Evolutionary conservation across 2,113 vertebrate genomes (phyloP).

Genomic region (Malurus elegans): DNA sequence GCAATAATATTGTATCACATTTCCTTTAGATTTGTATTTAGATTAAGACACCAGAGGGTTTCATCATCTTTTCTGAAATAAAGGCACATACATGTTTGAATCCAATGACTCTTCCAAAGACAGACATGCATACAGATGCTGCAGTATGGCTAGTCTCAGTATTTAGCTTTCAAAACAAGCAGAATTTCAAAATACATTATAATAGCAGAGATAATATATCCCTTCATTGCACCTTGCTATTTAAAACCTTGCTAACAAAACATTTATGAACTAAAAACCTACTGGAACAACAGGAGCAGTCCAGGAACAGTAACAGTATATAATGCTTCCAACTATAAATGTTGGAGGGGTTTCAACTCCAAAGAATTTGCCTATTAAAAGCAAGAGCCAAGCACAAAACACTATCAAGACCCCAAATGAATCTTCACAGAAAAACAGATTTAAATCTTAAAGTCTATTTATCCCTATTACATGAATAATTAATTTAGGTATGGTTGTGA

Average conservation of each 20-base stretch:
- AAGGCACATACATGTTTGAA: background rate
- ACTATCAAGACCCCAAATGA: background rate
- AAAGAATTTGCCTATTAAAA: background rate
- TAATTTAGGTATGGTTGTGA: background rate
- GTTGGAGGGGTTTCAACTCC: background rate
- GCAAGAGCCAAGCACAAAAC: background rate
- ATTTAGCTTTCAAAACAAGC: background rate
- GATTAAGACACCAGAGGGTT: background rate
- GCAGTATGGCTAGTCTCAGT: background rate
- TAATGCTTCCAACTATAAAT: background rate
- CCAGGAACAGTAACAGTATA: background rate
- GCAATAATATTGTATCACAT: background rate
- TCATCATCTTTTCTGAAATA: background rate
- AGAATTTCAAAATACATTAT: background rate
- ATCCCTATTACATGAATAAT: background rate
- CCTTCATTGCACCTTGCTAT: background rate
- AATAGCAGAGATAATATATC: background rate
- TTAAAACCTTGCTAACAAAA: background rate
- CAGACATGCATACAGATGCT: background rate
- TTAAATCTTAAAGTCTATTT: background rate
- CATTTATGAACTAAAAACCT: background rate
- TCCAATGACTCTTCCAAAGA: background rate
- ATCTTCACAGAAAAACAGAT: background rate
- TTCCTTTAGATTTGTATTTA: slow-evolving; percentile 10
- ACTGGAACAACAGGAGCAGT: background rate